These are phyloP conservation scores for Imbricaverruca yamaguchii DNA, from an alignment of 2,888 invertebrate genomes.

Conservation along the genomic window DNA sequence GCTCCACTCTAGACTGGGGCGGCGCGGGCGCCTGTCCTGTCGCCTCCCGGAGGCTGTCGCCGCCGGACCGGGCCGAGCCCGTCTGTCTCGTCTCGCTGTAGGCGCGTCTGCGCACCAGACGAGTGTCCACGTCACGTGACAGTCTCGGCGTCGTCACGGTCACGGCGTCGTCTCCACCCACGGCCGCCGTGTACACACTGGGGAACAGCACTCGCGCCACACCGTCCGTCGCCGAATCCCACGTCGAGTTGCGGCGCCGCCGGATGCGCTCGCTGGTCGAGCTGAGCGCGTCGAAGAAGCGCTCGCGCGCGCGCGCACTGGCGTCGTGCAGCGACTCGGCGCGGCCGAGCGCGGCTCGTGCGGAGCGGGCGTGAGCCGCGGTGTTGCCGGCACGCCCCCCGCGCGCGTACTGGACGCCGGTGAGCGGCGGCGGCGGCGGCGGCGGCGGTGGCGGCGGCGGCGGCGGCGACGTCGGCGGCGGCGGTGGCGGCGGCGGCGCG, in stretches of 20 bases:
- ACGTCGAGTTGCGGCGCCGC: not conserved
- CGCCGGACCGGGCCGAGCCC: not conserved
- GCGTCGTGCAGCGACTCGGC: conserved; percentile 9
- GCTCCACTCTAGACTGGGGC: not conserved
- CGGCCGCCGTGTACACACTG: not conserved
- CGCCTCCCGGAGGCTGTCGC: not conserved
- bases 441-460: not conserved
- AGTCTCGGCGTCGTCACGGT: conserved; percentile 29
- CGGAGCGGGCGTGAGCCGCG: not conserved
- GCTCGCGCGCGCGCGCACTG: not conserved
- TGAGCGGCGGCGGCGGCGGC: not conserved
- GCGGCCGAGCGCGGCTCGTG: not conserved
- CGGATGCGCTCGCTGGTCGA: not conserved
- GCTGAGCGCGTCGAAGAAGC: conserved; percentile 12
- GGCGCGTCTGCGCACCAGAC: conserved; percentile 16
- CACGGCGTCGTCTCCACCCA: conserved; percentile 24
- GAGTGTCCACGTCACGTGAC: conserved; percentile 25
- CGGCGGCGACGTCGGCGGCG: not conserved
- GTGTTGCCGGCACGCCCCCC: not conserved
- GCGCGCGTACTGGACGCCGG: not conserved
- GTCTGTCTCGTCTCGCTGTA: not conserved
- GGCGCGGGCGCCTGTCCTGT: not conserved
- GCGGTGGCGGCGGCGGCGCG: not conserved
- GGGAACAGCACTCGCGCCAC: not conserved
- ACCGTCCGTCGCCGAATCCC: not conserved